Evolutionary conservation across 2,113 vertebrate genomes (phyloP).

Genomic region (Cygnus buccinator): DNA sequence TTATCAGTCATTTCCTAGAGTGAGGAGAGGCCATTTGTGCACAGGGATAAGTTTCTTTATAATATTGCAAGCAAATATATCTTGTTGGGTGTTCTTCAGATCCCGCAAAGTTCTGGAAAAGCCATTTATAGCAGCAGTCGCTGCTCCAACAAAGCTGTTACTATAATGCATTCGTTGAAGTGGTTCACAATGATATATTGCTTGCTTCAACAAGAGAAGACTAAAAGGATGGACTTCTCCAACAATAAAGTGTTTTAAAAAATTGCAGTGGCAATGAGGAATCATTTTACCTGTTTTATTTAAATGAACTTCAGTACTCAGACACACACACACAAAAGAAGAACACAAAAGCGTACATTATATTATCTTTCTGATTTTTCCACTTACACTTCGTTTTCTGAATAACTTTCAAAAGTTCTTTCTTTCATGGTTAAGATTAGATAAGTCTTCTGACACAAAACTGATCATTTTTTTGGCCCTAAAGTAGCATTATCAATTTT

Average conservation of each 20-base stretch:
- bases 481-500: not conserved
- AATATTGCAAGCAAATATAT: not conserved
- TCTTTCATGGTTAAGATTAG: not conserved
- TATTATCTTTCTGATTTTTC: not conserved
- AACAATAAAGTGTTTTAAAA: not conserved
- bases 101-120: not conserved
- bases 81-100: not conserved
- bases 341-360: not conserved
- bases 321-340: no score
- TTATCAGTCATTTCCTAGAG: not conserved
- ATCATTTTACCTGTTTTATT: not conserved
- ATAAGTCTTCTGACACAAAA: not conserved
- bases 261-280: not conserved
- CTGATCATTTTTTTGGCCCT: not conserved
- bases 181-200: not conserved
- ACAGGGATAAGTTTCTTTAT: not conserved
- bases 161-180: not conserved
- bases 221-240: not conserved
- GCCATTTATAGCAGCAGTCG: not conserved
- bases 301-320: not conserved
- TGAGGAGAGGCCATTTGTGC: not conserved
- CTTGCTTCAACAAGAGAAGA: not conserved
- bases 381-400: not conserved
- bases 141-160: not conserved
- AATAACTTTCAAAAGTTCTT: not conserved